Evolutionary conservation across 53 echinoderm and acorn worm species (phyloP), one percentile per base, ranked within the genome.

Genomic region (Henricia sp.): DNA sequence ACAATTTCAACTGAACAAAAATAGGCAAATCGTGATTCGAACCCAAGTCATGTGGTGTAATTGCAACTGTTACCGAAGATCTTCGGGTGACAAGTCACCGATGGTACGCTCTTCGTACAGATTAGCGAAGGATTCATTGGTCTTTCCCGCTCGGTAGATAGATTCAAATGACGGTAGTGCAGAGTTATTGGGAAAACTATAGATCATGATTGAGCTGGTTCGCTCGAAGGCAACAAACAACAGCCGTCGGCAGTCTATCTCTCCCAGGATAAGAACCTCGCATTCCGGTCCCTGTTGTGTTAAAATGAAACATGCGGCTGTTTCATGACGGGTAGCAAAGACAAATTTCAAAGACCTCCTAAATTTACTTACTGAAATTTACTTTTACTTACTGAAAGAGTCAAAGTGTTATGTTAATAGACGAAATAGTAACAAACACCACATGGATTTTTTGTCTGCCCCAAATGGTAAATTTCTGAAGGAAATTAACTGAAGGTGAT

Each of bases 61-160:
- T 56, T 11, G 25, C 6, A 10, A 13, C 21, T 21, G 19, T 14
- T 64, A 95, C 95, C 67, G 87, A 2, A 95, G 28, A 67, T 95
- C 95, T 27, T 93, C 93, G 0, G 95, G 95, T 44, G 87, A 91
- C 1, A 91, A 48, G n/a, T 95, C 87, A 17, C 95, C 95, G 1
- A 92, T 23, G 30, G 83, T 83, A 11, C 78, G 35, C 6, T 37
- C 41, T 11, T 93, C 71, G 21, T 85, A 68, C 10, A 95, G 95
- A 21, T 89, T 68, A 16, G 82, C 48, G 65, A 83, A 93, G 13
- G 93, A 83, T 1, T 93, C 87, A 30, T 16, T 56, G 20, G 77
- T 66, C 21, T 86, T 91, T 28, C 95, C 95, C 37, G 68, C 86
- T 12, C 95, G 91, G 63, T 71, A 89, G 16, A 95, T 77, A 11